Evolutionary conservation across 2,888 invertebrate genomes (phyloP).

Genomic region (Eurytoma californica): DNA sequence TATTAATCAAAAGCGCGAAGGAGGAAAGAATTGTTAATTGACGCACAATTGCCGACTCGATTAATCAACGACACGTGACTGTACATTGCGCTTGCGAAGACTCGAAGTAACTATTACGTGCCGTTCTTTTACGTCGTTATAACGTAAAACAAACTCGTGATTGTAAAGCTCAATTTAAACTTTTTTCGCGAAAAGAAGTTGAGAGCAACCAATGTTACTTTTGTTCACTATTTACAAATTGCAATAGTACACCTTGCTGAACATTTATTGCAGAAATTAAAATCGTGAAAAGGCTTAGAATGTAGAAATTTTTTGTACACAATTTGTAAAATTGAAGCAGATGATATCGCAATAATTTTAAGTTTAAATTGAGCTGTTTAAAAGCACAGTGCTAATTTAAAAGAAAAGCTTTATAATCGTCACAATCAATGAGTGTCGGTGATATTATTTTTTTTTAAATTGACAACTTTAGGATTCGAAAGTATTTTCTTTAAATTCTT

Average conservation of each 20-base stretch:
- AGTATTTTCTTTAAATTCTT: not conserved
- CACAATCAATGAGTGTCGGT: slow-evolving; percentile 47
- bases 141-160: not conserved
- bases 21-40: too few relatives aligned
- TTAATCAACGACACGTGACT: slow-evolving; percentile 47
- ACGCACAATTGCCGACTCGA: too few relatives aligned
- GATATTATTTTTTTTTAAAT: slow-evolving; percentile 24
- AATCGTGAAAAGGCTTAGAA: too few relatives aligned
- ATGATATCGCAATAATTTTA: not conserved
- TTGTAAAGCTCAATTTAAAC: not conserved
- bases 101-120: not conserved
- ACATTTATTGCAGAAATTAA: too few relatives aligned
- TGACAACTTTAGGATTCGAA: slow-evolving; percentile 31
- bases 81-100: slow-evolving; percentile 17
- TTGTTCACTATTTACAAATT: not conserved
- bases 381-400: slow-evolving; percentile 28
- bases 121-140: not conserved
- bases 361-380: slow-evolving; percentile 11
- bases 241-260: too few relatives aligned
- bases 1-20: not conserved
- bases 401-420: slow-evolving; percentile 25
- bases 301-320: too few relatives aligned
- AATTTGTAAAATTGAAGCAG: too few relatives aligned
- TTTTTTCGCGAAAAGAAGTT: not conserved
- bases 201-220: not conserved